Percentiles rank a stretch among this genome's conserved stretches.
phyloP scores from a whole-genome alignment of 2,113 vertebrate species.

The Phyllostomus discolor region DNA sequence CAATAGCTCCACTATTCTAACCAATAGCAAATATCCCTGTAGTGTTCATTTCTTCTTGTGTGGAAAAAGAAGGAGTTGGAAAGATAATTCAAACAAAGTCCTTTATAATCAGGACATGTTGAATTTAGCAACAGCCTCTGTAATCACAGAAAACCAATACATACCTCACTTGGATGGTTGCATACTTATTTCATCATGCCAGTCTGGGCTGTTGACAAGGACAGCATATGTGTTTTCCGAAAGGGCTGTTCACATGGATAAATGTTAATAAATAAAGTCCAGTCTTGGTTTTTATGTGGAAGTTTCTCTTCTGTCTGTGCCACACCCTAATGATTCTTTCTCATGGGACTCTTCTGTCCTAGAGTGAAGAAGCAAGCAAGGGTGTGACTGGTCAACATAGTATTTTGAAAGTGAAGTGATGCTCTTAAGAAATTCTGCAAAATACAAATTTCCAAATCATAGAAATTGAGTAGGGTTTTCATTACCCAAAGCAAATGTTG shows the following conservation, averaged over 20 bases:
- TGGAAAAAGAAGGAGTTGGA: neutral
- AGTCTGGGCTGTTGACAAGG: slow-evolving; percentile 9
- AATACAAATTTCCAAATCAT: slow-evolving; percentile 62
- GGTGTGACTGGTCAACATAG: slow-evolving; percentile 42
- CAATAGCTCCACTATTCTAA: neutral
- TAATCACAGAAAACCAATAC: neutral
- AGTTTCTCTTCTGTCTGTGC: neutral
- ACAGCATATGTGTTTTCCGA: neutral
- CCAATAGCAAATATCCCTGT: neutral
- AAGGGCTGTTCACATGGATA: neutral
- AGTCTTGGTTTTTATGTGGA: slow-evolving; percentile 10
- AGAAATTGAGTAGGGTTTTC: slow-evolving; percentile 69
- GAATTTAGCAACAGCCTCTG: slow-evolving; percentile 4
- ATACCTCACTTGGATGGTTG: slow-evolving; percentile 5
- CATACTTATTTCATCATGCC: neutral
- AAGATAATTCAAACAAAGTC: slow-evolving; percentile 9
- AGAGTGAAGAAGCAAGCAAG: neutral
- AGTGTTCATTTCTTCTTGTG: slow-evolving; percentile 39
- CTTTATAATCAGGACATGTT: slow-evolving; percentile 25
- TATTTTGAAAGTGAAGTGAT: slow-evolving; percentile 60
- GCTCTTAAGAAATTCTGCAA: slow-evolving; percentile 70
- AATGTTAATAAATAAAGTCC: slow-evolving; percentile 18
- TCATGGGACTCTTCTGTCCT: neutral
- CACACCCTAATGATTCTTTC: neutral
- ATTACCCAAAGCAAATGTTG: slow-evolving; percentile 76